Evolutionary conservation across 1,140 invertebrate species (phyloP).

Genomic region (Conus ventricosus): DNA sequence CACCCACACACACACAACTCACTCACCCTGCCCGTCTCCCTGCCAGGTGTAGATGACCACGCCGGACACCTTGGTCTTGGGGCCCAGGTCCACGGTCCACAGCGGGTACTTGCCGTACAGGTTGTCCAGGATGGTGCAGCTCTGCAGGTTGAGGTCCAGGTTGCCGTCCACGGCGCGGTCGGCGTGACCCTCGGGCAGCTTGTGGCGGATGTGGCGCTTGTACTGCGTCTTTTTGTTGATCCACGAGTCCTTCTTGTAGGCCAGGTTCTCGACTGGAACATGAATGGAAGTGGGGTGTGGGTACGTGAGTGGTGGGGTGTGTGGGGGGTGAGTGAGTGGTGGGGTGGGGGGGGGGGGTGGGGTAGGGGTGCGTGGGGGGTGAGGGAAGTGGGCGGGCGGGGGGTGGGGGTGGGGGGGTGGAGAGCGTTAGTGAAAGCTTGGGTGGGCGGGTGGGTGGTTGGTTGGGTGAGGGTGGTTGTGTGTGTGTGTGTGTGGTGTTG

Average conservation of each 20-base stretch:
- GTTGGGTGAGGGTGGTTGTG: too few species aligned
- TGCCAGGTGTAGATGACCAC: slow-evolving; percentile 78
- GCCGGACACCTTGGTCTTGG: slow-evolving; percentile 73
- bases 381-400: too few species aligned
- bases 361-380: too few species aligned
- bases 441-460: too few species aligned
- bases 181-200: slow-evolving; percentile 70
- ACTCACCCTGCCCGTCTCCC: slow-evolving; percentile 76
- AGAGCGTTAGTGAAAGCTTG: too few species aligned
- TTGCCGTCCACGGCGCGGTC: slow-evolving; percentile 77
- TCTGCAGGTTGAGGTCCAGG: slow-evolving; percentile 71
- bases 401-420: too few species aligned
- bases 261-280: slow-evolving; percentile 77
- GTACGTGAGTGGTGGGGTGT: too few species aligned
- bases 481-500: too few species aligned
- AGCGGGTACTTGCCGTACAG: slow-evolving; percentile 78
- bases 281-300: too few species aligned
- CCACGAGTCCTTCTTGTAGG: slow-evolving; percentile 78
- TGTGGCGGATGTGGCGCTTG: slow-evolving; percentile 70
- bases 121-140: slow-evolving; percentile 79
- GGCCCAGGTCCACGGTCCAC: slow-evolving; percentile 79
- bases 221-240: slow-evolving; percentile 78
- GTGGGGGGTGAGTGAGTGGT: too few species aligned
- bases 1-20: neutral
- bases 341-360: too few species aligned